Evolutionary conservation across 2,888 invertebrate genomes (phyloP).

Genomic region (Sphinx pinastri): DNA sequence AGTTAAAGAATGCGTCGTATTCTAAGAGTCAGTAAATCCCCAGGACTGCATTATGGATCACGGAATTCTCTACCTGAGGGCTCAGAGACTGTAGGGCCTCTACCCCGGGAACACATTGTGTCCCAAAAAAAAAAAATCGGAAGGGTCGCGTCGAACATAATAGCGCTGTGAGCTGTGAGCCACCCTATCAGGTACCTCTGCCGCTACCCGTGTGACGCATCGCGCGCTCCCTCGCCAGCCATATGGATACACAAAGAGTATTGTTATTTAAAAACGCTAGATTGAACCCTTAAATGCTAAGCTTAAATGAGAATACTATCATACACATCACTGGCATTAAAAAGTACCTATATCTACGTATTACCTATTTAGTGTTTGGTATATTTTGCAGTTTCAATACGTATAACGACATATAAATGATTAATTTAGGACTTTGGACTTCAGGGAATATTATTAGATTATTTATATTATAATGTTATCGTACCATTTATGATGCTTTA

Average conservation of each 20-base stretch:
- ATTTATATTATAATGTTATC: too few relatives aligned
- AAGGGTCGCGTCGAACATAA: conserved; percentile 74
- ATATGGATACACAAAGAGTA: neutral
- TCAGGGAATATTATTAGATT: too few relatives aligned
- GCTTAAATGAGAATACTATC: neutral
- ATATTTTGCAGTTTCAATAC: too few relatives aligned
- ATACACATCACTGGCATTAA: neutral
- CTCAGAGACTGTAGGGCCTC: conserved; percentile 57
- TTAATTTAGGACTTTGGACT: too few relatives aligned
- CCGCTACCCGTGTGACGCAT: conserved; percentile 45
- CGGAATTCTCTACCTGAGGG: conserved; percentile 68
- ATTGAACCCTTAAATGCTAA: neutral
- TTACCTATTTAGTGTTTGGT: too few relatives aligned
- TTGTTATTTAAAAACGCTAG: neutral
- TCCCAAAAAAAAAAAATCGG: conserved; percentile 77
- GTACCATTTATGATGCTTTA: too few relatives aligned
- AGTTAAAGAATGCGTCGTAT: conserved; percentile 56
- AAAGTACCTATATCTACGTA: too few relatives aligned
- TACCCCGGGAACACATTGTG: conserved; percentile 68
- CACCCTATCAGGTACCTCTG: conserved; percentile 55
- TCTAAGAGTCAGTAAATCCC: conserved; percentile 60
- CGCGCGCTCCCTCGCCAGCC: conserved; percentile 4
- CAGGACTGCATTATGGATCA: conserved; percentile 57
- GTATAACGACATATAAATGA: too few relatives aligned
- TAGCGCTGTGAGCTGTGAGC: conserved; percentile 53